Conservation (phyloP, 2,888 invertebrate genomes). For the Drosophila leonis region DNA sequence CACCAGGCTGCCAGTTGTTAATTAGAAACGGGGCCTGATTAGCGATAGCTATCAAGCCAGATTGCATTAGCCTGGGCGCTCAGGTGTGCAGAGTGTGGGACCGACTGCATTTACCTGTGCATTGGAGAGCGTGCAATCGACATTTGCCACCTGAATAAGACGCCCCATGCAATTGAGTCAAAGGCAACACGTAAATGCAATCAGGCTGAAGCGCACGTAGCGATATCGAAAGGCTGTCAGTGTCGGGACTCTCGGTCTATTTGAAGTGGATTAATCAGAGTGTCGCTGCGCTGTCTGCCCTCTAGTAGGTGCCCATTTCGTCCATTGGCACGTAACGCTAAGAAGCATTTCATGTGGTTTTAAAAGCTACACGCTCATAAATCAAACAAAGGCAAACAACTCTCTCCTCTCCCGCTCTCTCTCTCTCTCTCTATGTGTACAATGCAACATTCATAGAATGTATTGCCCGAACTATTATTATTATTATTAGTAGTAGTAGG, state of each 20-base stretch:
- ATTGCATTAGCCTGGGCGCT: constrained; percentile 9
- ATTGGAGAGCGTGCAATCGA: constrained; percentile 21
- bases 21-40: constrained; percentile 67
- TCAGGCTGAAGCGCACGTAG: constrained; percentile 67
- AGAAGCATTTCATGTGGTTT: constrained; percentile 46
- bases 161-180: background rate
- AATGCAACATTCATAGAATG: constrained; percentile 16
- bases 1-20: constrained; percentile 34
- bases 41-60: constrained; percentile 32
- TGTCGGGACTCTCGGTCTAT: constrained; percentile 24
- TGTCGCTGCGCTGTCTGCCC: constrained; percentile 33
- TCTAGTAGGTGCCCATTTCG: constrained; percentile 12
- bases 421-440: background rate
- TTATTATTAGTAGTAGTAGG: constrained; percentile 4
- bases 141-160: constrained; percentile 12
- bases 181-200: constrained; percentile 73
- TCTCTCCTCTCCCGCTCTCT: background rate
- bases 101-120: constrained; percentile 15
- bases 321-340: constrained; percentile 58
- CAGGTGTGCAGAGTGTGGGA: background rate
- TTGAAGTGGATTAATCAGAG: constrained; percentile 75
- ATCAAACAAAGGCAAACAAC: constrained; percentile 39
- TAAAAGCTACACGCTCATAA: constrained; percentile 43
- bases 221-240: constrained; percentile 59
- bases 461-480: constrained; percentile 26